A percentile compares a stretch with the other conserved stretches of the same genome.
phyloP scores from a whole-genome alignment of 1,140 invertebrate genomes.

The Ceratina australensis region DNA sequence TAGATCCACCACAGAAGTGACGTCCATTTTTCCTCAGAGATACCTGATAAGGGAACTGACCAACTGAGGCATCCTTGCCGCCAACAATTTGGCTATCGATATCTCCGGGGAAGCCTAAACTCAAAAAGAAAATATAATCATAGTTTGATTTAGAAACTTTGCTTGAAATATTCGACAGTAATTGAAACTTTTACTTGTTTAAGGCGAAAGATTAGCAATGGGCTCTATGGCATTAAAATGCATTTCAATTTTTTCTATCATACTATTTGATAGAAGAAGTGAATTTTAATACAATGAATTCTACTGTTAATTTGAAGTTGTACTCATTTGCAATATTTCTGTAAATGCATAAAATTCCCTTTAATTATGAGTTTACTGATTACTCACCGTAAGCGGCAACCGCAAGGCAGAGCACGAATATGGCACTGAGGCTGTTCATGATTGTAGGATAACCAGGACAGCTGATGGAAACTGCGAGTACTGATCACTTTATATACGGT shows the following conservation, averaged over 20 bases:
- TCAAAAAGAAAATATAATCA: neutral
- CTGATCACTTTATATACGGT: conserved; percentile 43
- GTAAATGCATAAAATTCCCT: too few species aligned
- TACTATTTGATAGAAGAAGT: too few species aligned
- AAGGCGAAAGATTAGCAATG: too few species aligned
- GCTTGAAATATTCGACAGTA: too few species aligned
- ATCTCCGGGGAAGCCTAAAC: conserved; percentile 5
- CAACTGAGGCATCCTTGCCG: conserved; percentile 61
- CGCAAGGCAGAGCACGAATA: conserved; percentile 24
- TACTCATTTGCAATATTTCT: neutral
- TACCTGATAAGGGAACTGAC: conserved; percentile 78
- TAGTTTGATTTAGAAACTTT: neutral
- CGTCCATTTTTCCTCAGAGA: conserved; percentile 72
- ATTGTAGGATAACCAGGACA: neutral
- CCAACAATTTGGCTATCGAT: conserved; percentile 55
- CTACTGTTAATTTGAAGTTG: too few species aligned
- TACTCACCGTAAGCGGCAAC: conserved; percentile 38
- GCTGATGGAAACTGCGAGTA: neutral
- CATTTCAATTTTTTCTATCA: too few species aligned
- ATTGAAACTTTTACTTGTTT: too few species aligned
- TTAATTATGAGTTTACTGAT: neutral
- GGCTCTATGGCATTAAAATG: too few species aligned
- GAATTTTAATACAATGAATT: too few species aligned
- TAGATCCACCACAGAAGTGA: conserved; percentile 81
- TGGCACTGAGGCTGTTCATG: conserved; percentile 19